Evolutionary conservation across 2,888 invertebrate species (phyloP).

Genomic region (Drosophila helvetica): DNA sequence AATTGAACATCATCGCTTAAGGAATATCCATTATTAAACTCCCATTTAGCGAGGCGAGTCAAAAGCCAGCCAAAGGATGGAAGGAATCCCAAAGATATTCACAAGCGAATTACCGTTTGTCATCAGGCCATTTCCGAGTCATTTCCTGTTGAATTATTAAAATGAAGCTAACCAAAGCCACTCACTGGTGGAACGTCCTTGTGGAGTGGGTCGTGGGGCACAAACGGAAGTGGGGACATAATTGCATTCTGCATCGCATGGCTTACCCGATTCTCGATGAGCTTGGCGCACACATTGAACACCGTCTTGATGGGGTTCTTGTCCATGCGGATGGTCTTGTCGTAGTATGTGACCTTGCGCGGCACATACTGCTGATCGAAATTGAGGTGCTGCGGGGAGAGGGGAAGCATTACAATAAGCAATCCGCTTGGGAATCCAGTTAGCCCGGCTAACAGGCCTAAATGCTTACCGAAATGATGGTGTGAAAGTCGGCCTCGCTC

Average conservation of each 20-base stretch:
- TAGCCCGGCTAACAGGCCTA: constrained; percentile 45
- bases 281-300: constrained; percentile 94
- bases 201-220: background rate
- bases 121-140: constrained; percentile 69
- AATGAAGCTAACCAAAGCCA: constrained; percentile 46
- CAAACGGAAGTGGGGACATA: constrained; percentile 31
- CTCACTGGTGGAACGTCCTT: constrained; percentile 1
- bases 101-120: constrained; percentile 68
- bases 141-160: constrained; percentile 74
- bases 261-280: constrained; percentile 92
- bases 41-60: background rate
- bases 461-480: constrained; percentile 91
- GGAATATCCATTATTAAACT: background rate
- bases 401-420: background rate
- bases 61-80: constrained; percentile 9
- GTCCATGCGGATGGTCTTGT: constrained; percentile 96
- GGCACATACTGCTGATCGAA: constrained; percentile 93
- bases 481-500: constrained; percentile 91
- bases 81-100: constrained; percentile 50
- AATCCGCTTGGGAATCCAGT: constrained; percentile 26
- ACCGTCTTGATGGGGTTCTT: constrained; percentile 98
- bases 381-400: constrained; percentile 89
- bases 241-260: constrained; percentile 53
- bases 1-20: background rate
- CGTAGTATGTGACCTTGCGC: constrained; percentile 93